Evolutionary conservation across 2,888 invertebrate species (phyloP), one percentile per base, ranked within the genome.

Genomic region (Poecilobothrus nobilitatus): DNA sequence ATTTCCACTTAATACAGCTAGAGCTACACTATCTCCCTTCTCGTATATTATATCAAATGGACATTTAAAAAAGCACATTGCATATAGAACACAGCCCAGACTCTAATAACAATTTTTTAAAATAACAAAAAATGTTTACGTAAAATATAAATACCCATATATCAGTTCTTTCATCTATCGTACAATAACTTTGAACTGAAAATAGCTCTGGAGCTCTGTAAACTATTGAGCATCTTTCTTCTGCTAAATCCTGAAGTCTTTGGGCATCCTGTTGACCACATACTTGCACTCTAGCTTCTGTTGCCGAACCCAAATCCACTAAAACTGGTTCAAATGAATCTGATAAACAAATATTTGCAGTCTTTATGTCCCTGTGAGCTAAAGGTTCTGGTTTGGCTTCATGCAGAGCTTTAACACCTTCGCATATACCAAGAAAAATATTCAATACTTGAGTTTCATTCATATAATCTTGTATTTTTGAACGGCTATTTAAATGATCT

Each of bases 181-280:
- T 87, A 75, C 90, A 88, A 76, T 91, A 89, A 70, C 89, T 88
- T 80, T 93, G 91, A 12, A 94, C 92, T 74, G 89, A 89, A 77
- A 95, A 95, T 67, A 95, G 82, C 80, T 95, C 95, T 0, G 95
- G 95, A 1, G 94, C 92, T 74, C 92, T 83, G 77, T 93, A 95
- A 4, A 93, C 89, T 89, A 95, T 94, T 33, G 92, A 91, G 79
- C 92, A 92, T 71, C 90, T 84, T 81, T 94, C 93, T 66, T 91
- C 91, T 1, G 94, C 94, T 67, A 88, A 81, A 77, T 95, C 95
- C 81, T 93, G 88, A 64, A 91, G 79, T 37, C 85, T 84, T 75
- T 89, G 88, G 0, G 91, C 91, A 73, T 89, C 89, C 63, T 86
- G 85, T 65, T 87, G 85, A 0, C 88, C 88, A 72, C 87, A 87